Base-by-base conservation (phyloP, 2,888 invertebrate species). In the Ormyrus rosae region DNA sequence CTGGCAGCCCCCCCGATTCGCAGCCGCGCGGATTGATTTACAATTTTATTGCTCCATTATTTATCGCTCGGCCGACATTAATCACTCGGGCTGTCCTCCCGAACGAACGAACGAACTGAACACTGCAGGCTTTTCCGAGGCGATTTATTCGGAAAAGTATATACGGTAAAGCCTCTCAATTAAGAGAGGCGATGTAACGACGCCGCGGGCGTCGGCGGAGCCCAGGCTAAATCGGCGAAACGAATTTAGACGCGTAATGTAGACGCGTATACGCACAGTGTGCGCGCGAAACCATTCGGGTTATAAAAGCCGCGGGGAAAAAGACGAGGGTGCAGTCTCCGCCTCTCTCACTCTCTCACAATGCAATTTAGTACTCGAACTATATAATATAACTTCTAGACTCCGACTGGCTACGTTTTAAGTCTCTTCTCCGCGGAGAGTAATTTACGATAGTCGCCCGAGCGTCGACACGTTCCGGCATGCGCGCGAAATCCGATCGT, bases 401-500 rank as follows among this genome's bases (percentile, higher is more conserved):
- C 34, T 34, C 34, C 34, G 34, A 34, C 34, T 34, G 34, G 19
- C 34, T 34, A 34, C 34, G 34, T 34, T 34, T 34, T 34, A 34
- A 34, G 34, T 34, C 34, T 34, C 34, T 34, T 34, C 34, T 34
- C 34, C 34, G 34, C 34, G 11, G 48, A 11, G n/a, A 1, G 68
- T 69, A 61, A 75, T 75, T 75, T 75, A 75, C 75, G 70, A 70
- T 56, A 19, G 61, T 55, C 63, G 63, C 61, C 55, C 58, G 51
- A 9, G 71, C 64, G 72, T 73, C 72, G 65, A 74, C 74, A 60
- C 63, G 53, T 64, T 63, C 73, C 68, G 73, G 73, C 69, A 76
- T 69, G 34, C 58, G 34, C 50, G 61, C 58, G 81, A 73, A 64
- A 76, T 82, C 56, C 73, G 82, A 82, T 82, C 82, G 80, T 82